Evolutionary conservation across 2,888 invertebrate species (phyloP).

Genomic region (Pomacea canaliculata): DNA sequence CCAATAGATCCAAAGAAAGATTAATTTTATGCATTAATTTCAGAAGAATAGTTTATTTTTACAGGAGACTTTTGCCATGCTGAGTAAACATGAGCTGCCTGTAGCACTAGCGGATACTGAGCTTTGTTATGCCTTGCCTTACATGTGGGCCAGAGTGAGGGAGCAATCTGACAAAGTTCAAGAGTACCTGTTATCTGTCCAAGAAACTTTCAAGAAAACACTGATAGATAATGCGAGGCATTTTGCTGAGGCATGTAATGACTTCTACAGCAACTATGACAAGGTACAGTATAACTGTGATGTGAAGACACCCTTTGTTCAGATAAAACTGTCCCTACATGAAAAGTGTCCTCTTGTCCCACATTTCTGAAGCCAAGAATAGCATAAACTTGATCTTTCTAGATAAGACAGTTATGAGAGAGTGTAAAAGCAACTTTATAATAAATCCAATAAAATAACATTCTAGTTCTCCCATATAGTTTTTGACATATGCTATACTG

Average conservation of each 20-base stretch:
- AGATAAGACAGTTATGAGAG: too few relatives aligned
- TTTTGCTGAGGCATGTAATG: constrained; percentile 79
- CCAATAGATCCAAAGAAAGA: too few relatives aligned
- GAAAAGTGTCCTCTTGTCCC: too few relatives aligned
- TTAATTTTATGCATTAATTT: too few relatives aligned
- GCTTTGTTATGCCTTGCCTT: constrained; percentile 89
- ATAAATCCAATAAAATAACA: too few relatives aligned
- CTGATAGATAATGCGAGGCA: constrained; percentile 83
- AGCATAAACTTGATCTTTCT: too few relatives aligned
- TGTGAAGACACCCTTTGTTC: too few relatives aligned
- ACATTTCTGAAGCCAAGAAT: too few relatives aligned
- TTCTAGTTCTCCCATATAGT: too few relatives aligned
- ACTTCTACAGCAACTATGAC: constrained; percentile 70
- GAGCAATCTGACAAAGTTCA: constrained; percentile 78
- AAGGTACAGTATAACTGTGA: constrained; percentile 34
- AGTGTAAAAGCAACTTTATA: too few relatives aligned
- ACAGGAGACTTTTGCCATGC: constrained; percentile 87
- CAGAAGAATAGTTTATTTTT: background rate
- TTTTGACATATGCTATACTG: too few relatives aligned
- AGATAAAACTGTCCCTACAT: too few relatives aligned
- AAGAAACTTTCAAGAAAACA: constrained; percentile 89
- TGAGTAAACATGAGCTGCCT: constrained; percentile 87
- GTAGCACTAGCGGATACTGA: constrained; percentile 90
- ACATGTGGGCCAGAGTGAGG: constrained; percentile 88
- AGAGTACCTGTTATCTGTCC: constrained; percentile 82